phyloP scores from a whole-genome alignment of 2,888 invertebrate genomes.

The Drosophila neonasuta region DNA sequence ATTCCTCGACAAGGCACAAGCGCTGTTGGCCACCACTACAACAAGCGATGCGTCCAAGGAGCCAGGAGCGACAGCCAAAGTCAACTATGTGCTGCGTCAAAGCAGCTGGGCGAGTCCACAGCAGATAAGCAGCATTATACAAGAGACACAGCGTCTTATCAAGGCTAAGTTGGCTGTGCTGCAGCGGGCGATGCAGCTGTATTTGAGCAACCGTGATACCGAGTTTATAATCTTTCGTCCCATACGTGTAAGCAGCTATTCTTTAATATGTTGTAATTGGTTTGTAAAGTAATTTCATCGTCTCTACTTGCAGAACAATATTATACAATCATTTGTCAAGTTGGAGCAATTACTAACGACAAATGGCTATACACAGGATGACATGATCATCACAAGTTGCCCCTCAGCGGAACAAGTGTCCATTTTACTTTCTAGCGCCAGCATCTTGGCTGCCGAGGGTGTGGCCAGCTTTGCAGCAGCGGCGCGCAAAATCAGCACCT shows the following conservation, averaged over 20 bases:
- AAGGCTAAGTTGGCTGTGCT: slow-evolving; percentile 90
- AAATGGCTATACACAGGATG: slow-evolving; percentile 91
- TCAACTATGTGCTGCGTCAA: slow-evolving; percentile 81
- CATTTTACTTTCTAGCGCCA: slow-evolving; percentile 91
- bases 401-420: slow-evolving; percentile 97
- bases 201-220: slow-evolving; percentile 97
- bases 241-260: slow-evolving; percentile 87
- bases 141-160: slow-evolving; percentile 90
- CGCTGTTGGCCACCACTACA: slow-evolving; percentile 53
- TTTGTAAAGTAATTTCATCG: not conserved
- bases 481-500: slow-evolving; percentile 75
- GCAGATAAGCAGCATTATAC: slow-evolving; percentile 87
- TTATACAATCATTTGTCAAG: slow-evolving; percentile 93
- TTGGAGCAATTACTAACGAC: slow-evolving; percentile 89
- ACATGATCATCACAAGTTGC: slow-evolving; percentile 91
- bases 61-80: slow-evolving; percentile 48
- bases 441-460: slow-evolving; percentile 84
- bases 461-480: slow-evolving; percentile 77
- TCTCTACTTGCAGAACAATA: slow-evolving; percentile 87
- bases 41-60: not conserved
- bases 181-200: slow-evolving; percentile 95
- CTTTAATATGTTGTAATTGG: not conserved
- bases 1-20: slow-evolving; percentile 88
- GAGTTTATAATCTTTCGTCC: slow-evolving; percentile 98
- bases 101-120: slow-evolving; percentile 88